These are phyloP conservation scores for Drosophila yakuba DNA, from an alignment of 1,140 invertebrate genomes.

Conservation along the genomic window DNA sequence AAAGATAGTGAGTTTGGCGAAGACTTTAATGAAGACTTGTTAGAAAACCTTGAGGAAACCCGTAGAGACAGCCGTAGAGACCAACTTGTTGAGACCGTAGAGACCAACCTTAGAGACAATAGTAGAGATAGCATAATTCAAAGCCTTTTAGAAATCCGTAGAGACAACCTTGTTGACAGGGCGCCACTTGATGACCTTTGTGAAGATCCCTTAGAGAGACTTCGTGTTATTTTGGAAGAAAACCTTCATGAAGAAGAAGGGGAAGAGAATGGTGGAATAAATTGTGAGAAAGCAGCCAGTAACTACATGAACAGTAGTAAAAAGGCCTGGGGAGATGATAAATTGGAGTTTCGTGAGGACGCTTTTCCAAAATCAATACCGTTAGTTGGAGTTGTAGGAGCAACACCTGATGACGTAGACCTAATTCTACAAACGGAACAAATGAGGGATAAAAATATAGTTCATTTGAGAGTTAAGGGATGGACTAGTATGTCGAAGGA, in stretches of 20 bases:
- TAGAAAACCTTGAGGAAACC: neutral
- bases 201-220: no score
- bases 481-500: neutral
- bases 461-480: neutral
- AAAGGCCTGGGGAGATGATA: constrained; percentile 5
- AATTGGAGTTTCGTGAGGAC: neutral
- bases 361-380: neutral
- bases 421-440: constrained; percentile 12
- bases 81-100: neutral
- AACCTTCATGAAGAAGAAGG: neutral
- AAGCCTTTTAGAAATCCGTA: no score
- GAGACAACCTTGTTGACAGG: no score
- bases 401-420: neutral
- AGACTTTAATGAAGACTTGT: neutral
- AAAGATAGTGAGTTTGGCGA: no score
- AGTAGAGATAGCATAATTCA: neutral
- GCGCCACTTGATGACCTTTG: no score
- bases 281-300: neutral
- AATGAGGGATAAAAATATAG: constrained; percentile 1
- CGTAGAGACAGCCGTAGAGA: neutral
- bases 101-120: neutral
- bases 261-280: neutral
- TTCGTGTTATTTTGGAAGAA: neutral
- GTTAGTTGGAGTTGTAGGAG: constrained; percentile 2
- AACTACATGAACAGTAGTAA: neutral